Evolutionary conservation across 1,140 invertebrate species (phyloP).

Genomic region (Apis cerana): DNA sequence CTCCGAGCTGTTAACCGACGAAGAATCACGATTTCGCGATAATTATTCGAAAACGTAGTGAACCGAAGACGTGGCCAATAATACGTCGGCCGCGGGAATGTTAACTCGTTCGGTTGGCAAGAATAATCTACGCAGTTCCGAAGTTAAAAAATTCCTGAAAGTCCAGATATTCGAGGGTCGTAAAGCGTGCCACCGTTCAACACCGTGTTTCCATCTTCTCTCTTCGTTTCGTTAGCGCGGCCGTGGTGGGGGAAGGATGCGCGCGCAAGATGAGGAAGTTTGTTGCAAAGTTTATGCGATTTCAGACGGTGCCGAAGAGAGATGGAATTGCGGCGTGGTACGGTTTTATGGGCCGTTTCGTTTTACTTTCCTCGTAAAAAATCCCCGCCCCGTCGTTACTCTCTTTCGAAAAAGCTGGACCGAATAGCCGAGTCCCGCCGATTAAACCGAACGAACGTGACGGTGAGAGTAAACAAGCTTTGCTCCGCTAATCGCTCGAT

Average conservation of each 20-base stretch:
- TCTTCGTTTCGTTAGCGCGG: slow-evolving; percentile 38
- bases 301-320: slow-evolving; percentile 45
- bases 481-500: background rate
- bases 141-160: slow-evolving; percentile 22
- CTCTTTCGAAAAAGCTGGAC: slow-evolving; percentile 1
- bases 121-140: background rate
- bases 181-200: slow-evolving; percentile 18
- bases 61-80: too few relatives aligned
- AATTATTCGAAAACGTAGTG: too few relatives aligned
- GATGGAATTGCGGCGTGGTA: slow-evolving; percentile 53
- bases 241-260: background rate
- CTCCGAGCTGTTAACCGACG: too few relatives aligned
- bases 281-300: slow-evolving; percentile 63
- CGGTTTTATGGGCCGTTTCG: slow-evolving; percentile 63
- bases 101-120: background rate
- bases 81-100: background rate
- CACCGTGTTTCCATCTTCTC: background rate
- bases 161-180: background rate
- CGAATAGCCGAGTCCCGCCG: background rate
- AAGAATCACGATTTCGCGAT: too few relatives aligned
- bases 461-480: background rate
- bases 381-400: slow-evolving; percentile 52
- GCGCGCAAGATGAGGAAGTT: slow-evolving; percentile 53
- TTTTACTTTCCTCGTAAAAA: slow-evolving; percentile 68
- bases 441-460: slow-evolving; percentile 5